Conservation (phyloP, 2,888 invertebrate species). For the Athripsodes cinereus region DNA sequence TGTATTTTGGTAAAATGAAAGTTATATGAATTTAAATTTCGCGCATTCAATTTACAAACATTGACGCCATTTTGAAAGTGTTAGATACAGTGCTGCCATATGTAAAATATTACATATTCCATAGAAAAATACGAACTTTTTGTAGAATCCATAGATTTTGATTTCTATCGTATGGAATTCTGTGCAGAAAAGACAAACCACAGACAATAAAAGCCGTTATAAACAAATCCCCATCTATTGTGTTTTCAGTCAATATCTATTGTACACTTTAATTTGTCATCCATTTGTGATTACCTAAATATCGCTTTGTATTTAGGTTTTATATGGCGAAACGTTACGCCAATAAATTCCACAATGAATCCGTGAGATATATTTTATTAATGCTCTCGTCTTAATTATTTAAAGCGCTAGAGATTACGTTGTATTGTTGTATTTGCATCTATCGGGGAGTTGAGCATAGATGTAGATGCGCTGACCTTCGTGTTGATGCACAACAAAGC, state of each 20-base stretch:
- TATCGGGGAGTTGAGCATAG: slow-evolving; percentile 44
- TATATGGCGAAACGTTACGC: slow-evolving; percentile 18
- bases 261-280: slow-evolving; percentile 25
- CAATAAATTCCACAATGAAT: slow-evolving; percentile 20
- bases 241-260: slow-evolving; percentile 23
- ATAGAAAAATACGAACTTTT: not conserved
- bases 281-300: slow-evolving; percentile 27
- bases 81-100: not conserved
- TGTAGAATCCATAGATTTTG: too few species aligned
- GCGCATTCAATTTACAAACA: not conserved
- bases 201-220: slow-evolving; percentile 8
- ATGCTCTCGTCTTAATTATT: slow-evolving; percentile 1
- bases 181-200: slow-evolving; percentile 1
- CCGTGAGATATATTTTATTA: slow-evolving; percentile 16
- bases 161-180: too few species aligned
- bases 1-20: too few species aligned
- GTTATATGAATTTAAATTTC: not conserved
- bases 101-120: not conserved
- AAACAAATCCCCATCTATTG: slow-evolving; percentile 13
- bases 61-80: not conserved
- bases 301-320: slow-evolving; percentile 25
- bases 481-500: slow-evolving; percentile 56
- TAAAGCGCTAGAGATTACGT: not conserved
- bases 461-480: slow-evolving; percentile 54
- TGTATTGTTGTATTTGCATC: slow-evolving; percentile 22